Evolutionary conservation across 1,140 invertebrate species (phyloP).

Genomic region (Papilio dardanus): DNA sequence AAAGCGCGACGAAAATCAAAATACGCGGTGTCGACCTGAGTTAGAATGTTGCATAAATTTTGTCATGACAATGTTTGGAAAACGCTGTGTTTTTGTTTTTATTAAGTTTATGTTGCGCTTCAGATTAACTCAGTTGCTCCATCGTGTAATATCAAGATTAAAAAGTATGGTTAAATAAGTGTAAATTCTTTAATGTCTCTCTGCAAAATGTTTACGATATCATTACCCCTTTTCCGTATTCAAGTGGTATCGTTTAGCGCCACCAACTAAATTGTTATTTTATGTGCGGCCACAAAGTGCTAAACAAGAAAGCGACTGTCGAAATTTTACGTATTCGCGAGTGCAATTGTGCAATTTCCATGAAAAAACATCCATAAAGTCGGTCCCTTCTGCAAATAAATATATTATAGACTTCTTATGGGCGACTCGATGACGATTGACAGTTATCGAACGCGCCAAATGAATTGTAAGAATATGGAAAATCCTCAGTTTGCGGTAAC

Average conservation of each 20-base stretch:
- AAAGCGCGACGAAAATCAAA: no score
- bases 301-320: conserved; percentile 38
- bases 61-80: neutral
- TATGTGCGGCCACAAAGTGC: conserved; percentile 40
- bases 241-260: conserved; percentile 17
- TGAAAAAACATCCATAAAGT: conserved; percentile 65
- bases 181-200: neutral
- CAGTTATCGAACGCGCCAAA: conserved; percentile 76
- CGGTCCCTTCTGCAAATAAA: conserved; percentile 72
- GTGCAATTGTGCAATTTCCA: conserved; percentile 68
- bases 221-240: neutral
- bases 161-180: neutral
- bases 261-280: conserved; percentile 30
- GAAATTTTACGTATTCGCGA: conserved; percentile 51
- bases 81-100: neutral
- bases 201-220: neutral
- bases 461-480: conserved; percentile 66
- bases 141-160: neutral
- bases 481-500: conserved; percentile 32
- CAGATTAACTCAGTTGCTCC: neutral
- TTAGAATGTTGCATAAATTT: no score
- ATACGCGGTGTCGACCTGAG: no score
- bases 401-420: conserved; percentile 67
- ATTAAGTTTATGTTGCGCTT: neutral
- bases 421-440: conserved; percentile 65